Evolutionary conservation across 2,113 vertebrate species (phyloP).

Genomic region (Solea solea): DNA sequence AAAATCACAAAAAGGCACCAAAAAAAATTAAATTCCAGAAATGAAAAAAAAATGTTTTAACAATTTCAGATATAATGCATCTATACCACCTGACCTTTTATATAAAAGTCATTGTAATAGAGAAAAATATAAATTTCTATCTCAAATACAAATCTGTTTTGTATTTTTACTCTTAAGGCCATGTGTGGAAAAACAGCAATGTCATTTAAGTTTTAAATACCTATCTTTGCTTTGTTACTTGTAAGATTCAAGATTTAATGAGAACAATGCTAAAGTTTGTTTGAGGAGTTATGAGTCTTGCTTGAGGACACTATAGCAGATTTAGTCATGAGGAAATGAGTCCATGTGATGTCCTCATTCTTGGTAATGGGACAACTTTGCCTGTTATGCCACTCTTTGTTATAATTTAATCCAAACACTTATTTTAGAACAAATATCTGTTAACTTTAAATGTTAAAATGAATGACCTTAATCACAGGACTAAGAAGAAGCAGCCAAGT

Average conservation of each 20-base stretch:
- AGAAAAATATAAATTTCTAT: conserved; percentile 22
- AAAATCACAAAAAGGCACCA: conserved; percentile 3
- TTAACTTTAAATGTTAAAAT: conserved; percentile 3
- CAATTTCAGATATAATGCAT: conserved; percentile 1
- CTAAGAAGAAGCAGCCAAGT: neutral
- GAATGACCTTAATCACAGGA: neutral
- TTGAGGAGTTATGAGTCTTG: neutral
- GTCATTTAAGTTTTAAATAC: neutral
- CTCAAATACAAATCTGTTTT: neutral
- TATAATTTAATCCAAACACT: conserved; percentile 9
- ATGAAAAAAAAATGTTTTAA: conserved; percentile 4
- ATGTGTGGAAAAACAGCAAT: neutral
- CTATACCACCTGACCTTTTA: conserved; percentile 4
- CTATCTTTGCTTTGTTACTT: neutral
- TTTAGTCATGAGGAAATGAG: neutral
- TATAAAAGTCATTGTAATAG: conserved; percentile 12
- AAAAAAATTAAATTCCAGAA: conserved; percentile 1
- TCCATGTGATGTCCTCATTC: neutral
- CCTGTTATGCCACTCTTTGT: conserved; percentile 45
- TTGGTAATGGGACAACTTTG: neutral
- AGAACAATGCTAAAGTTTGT: neutral
- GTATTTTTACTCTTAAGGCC: neutral
- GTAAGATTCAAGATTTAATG: neutral
- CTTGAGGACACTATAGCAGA: neutral
- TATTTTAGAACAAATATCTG: neutral